Evolutionary conservation across 1,140 invertebrate species (phyloP), one percentile per base, ranked within the genome.

Genomic region (Bombus superbus): DNA sequence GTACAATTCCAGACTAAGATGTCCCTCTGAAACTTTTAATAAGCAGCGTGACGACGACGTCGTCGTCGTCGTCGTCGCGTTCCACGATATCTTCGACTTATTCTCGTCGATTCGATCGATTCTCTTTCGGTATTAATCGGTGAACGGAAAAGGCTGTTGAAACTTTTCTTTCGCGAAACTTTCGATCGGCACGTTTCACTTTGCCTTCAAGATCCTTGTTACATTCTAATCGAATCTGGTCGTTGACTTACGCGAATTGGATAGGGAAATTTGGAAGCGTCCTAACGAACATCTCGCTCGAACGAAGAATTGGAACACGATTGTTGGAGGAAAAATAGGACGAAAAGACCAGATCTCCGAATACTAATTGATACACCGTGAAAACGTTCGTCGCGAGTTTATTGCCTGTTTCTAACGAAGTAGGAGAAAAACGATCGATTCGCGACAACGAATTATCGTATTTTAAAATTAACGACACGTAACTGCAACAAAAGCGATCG

Each of bases 21-120:
- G n/a, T 72, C 44, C 40, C 62, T 38, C 38, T 13, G 40, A 72
- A 84, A 84, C 53, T 84, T 84, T 84, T 80, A 84, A 80, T 47
- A 80, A 85, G 75, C 32, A 72, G 32, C n/a, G 44, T 28, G 57
- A 72, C 15, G 38, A 53, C 47, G 47, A 8, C 47, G 47, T 0
- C 13, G 44, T 42, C 42, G 42, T 11, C 42, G 10, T 42, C 10
- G 44, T 44, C 18, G 47, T 53, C 18, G 38, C 44, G 38, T 69
- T 75, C 35, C 42, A 40, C n/a, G 35, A 28, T 75, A 82, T 40
- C 71, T 47, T 5, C 28, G 42, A 28, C 5, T 3, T 40, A 10
- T 62, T 59, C n/a, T 47, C 10, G 53, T 72, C 68, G 57, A 69
- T 44, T 71, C 83, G 76, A 78, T 79, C 66, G 13, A 72, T 84